Percentiles rank a stretch among this genome's conserved stretches.
Evolutionary conservation across 1,140 invertebrate species (phyloP).

Genomic region (Drosophila ercepeae): DNA sequence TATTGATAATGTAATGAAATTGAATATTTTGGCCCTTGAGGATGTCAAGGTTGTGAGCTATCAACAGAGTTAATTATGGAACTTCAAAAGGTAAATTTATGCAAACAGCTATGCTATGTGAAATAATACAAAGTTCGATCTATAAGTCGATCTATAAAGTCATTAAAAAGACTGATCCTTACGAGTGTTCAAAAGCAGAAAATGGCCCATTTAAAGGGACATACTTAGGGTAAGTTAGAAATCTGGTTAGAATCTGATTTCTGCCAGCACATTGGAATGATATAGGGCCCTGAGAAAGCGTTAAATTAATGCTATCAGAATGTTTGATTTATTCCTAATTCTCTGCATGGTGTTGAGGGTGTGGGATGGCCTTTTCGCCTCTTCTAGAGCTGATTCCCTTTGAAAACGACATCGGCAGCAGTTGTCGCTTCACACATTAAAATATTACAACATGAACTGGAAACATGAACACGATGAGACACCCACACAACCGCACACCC

Average conservation of each 20-base stretch:
- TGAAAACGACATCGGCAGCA: slow-evolving; percentile 75
- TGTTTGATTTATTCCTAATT: slow-evolving; percentile 64
- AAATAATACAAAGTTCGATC: neutral
- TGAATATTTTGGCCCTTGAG: neutral
- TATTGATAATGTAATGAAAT: slow-evolving; percentile 17
- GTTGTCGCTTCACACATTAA: slow-evolving; percentile 79
- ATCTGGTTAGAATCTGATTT: slow-evolving; percentile 30
- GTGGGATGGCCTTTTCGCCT: neutral
- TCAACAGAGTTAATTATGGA: slow-evolving; percentile 12
- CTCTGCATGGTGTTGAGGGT: neutral
- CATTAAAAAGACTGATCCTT: too few relatives aligned
- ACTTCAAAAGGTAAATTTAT: neutral
- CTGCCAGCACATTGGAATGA: slow-evolving; percentile 66
- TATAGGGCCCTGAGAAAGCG: slow-evolving; percentile 39
- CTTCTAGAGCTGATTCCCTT: slow-evolving; percentile 14
- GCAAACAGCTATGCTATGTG: neutral
- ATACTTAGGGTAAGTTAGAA: slow-evolving; percentile 1
- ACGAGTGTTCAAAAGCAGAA: too few relatives aligned
- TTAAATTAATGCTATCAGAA: slow-evolving; percentile 69
- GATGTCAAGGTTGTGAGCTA: neutral
- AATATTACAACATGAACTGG: slow-evolving; percentile 80
- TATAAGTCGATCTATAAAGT: neutral
- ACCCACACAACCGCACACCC: slow-evolving; percentile 22
- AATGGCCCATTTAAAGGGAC: neutral
- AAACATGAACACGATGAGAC: slow-evolving; percentile 64